A percentile compares a stretch with the other conserved stretches of the same genome.
Evolutionary conservation across 2,113 vertebrate species (phyloP).

Genomic region (Puma concolor): DNA sequence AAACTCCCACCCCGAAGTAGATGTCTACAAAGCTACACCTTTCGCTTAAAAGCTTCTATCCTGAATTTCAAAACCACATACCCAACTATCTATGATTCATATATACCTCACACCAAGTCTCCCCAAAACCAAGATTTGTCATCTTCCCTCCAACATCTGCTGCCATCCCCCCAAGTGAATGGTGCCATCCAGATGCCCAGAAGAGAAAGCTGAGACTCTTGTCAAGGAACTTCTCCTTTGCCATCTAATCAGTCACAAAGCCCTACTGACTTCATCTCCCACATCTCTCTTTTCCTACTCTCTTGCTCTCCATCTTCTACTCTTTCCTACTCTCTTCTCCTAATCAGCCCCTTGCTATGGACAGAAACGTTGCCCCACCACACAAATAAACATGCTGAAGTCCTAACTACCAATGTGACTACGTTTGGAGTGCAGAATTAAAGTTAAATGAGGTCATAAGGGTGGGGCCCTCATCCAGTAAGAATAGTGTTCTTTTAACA

Average conservation of each 20-base stretch:
- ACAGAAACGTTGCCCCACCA: background rate
- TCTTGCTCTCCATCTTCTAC: background rate
- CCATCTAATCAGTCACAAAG: background rate
- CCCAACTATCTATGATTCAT: background rate
- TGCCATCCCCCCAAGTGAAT: background rate
- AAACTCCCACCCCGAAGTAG: background rate
- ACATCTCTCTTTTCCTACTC: background rate
- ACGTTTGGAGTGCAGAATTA: background rate
- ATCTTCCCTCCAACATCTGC: background rate
- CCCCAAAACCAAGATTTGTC: background rate
- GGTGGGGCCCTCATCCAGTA: background rate
- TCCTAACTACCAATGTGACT: background rate
- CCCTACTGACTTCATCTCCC: background rate
- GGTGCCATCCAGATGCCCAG: background rate
- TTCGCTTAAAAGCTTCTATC: background rate
- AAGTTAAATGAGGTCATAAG: background rate
- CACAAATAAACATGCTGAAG: background rate
- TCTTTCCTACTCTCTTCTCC: background rate
- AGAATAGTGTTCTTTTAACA: background rate
- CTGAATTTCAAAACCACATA: constrained; percentile 14
- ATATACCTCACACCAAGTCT: background rate
- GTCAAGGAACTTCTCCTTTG: background rate
- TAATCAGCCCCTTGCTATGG: background rate
- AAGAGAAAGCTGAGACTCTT: background rate
- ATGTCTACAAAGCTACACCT: background rate